Conservation (phyloP, 2,797 vertebrate genomes). For the Neolamprologus multifasciatus region DNA sequence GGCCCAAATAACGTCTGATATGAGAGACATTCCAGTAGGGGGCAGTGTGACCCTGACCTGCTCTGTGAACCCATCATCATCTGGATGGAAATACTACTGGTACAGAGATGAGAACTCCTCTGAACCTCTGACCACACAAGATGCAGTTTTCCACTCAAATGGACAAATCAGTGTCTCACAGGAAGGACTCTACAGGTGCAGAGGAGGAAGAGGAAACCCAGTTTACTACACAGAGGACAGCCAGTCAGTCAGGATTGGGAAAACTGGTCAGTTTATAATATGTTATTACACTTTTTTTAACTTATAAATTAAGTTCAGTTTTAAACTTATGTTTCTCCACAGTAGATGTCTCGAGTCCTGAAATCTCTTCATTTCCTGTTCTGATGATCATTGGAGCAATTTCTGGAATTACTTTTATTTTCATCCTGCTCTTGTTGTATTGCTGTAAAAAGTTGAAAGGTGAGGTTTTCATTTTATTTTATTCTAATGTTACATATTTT, state of each 20-base stretch:
- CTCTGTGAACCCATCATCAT: no score
- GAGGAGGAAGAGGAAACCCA: background rate
- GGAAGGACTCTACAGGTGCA: background rate
- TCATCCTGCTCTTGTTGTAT: background rate
- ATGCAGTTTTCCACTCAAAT: background rate
- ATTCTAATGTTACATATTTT: no score
- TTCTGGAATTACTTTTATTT: background rate
- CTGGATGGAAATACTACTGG: background rate
- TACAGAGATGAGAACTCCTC: accelerated
- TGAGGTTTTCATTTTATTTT: background rate
- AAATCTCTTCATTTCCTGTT: no score
- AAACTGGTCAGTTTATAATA: no score
- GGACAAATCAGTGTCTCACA: background rate
- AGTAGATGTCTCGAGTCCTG: no score
- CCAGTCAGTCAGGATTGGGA: no score
- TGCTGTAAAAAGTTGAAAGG: background rate
- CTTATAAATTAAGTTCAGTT: no score
- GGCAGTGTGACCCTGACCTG: no score
- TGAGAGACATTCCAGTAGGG: accelerated
- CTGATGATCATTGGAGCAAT: background rate
- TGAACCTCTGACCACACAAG: accelerated
- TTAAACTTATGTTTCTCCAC: no score
- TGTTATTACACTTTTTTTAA: no score
- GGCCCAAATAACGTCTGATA: accelerated
- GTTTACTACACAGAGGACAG: background rate